phyloP scores from a whole-genome alignment of 2,797 vertebrate genomes.

The Pteronotus mesoamericanus region DNA sequence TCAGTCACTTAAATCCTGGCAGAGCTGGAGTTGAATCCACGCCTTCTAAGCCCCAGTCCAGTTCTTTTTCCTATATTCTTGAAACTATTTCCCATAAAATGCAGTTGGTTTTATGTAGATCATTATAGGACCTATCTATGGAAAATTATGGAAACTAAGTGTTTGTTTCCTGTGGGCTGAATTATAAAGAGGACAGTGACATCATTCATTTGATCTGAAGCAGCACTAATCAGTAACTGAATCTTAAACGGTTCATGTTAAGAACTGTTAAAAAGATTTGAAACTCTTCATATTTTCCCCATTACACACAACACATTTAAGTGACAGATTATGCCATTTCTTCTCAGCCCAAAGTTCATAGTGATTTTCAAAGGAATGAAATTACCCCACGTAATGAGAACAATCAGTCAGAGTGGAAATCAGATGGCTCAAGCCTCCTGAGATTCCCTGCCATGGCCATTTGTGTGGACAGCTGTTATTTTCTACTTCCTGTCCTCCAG shows the following conservation, averaged over 20 bases:
- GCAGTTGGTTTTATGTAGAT: neutral
- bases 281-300: neutral
- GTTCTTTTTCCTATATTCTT: neutral
- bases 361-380: constrained; percentile 47
- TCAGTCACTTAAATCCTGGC: neutral
- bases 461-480: neutral
- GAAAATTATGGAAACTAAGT: neutral
- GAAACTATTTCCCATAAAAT: neutral
- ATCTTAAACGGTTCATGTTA: neutral
- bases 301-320: neutral
- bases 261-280: constrained; percentile 29
- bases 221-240: neutral
- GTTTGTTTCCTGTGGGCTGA: neutral
- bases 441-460: neutral
- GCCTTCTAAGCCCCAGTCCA: neutral
- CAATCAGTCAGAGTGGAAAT: constrained; percentile 19
- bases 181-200: neutral
- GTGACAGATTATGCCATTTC: constrained; percentile 15
- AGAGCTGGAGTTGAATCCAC: neutral
- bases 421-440: neutral
- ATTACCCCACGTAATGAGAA: neutral
- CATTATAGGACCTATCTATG: neutral
- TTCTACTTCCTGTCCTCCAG: neutral
- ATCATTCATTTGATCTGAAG: neutral
- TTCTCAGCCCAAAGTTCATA: neutral